Evolutionary conservation across 2,113 vertebrate species (phyloP), one percentile per base, ranked within the genome.

Genomic region (Rhombomys opimus): DNA sequence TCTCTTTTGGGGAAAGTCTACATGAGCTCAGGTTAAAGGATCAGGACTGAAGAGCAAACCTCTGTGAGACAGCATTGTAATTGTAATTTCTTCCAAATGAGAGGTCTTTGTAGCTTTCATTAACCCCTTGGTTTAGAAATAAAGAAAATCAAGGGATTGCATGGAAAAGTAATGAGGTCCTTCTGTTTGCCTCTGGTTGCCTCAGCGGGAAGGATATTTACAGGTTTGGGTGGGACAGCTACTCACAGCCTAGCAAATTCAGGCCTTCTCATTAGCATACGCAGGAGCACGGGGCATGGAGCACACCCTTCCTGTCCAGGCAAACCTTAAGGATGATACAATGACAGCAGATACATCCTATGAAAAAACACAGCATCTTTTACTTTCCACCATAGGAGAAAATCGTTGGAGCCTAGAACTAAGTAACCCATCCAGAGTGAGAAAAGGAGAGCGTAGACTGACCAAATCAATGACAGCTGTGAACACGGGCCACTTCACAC

Each of bases 61-160:
- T 46, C 52, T 7, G 89, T 25, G 50, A 68, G 75, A 85, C 50
- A 57, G 63, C 23, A 15, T 14, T 54, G 82, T 88, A 30, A 50
- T 80, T 96, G 87, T 59, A 90, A 89, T 87, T 95, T 94, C 35
- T 91, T 91, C 73, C 72, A 87, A 95, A 81, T 4, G 14, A 85
- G 89, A 82, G n/a, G 38, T 54, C n/a, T 61, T 54, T 89, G 68
- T 70, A 59, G 70, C 23, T 76, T 54, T 91, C 65, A 90, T 85
- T 57, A 80, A 87, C 52, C 30, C n/a, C 38, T 77, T 73, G 81
- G 85, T 78, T 91, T 90, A 84, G 50, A 88, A 90, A 87, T 8
- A 88, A 84, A 95, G 65, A 96, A 77, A 96, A 72, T 17, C 65
- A 87, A 96, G 63, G 78, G 59, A 20, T 2, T 25, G 11, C 65